Evolutionary conservation across 2,888 invertebrate species (phyloP), one percentile per base, ranked within the genome.

Genomic region (Eustalomyia histrio): DNA sequence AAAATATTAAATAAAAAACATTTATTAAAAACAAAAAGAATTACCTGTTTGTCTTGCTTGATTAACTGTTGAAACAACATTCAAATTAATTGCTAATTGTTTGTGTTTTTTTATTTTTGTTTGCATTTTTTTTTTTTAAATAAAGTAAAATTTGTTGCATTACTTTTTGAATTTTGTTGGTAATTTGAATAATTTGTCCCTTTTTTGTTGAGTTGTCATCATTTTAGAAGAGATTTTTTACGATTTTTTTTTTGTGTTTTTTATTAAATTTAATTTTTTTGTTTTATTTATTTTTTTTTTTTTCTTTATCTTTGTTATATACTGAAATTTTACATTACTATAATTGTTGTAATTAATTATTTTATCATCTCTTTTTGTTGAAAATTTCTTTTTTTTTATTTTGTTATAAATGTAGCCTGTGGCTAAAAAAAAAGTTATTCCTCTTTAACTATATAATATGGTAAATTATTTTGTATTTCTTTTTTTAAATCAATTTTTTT

Each of bases 361-460:
- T 83, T 84, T 82, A 84, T 83, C 83, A 84, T 81, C 80, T 83
- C 76, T 83, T 83, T 83, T 83, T 83, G 80, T 81, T 81, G 57
- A 72, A 72, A 58, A 29, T 69, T 64, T 52, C 67, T 63, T 50
- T 68, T 61, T 63, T 61, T 29, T 74, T 68, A 71, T 61, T 79
- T 60, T 76, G 61, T 83, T 81, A 63, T 75, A 63, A 75, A 81
- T 74, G 69, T 78, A 81, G 81, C 81, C 78, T 78, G 81, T 78
- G 81, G 81, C 81, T 71, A 78, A 81, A 81, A 80, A 73, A 76
- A 81, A 81, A 81, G 71, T 81, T 69, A 81, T 81, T 75, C 61
- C 69, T 81, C 65, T 78, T 78, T 75, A 81, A 78, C 78, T 78
- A 74, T 64, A 72, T 76, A 73, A 72, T 72, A 74, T 74, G 73